Evolutionary conservation across 2,797 vertebrate species (phyloP).

Genomic region (Ambastaia sidthimunki): DNA sequence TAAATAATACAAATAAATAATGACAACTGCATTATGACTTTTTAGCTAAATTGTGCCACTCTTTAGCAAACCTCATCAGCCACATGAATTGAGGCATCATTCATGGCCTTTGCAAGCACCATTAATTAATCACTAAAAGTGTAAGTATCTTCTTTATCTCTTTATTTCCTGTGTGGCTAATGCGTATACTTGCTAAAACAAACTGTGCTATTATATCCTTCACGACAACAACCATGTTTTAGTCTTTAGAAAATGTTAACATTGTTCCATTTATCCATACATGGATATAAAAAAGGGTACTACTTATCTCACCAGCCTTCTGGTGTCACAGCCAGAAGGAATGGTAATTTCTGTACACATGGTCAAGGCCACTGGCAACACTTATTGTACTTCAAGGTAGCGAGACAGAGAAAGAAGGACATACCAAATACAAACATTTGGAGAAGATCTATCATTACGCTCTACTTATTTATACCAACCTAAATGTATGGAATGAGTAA

Average conservation of each 20-base stretch:
- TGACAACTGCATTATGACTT: not conserved
- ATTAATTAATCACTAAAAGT: conserved; percentile 38
- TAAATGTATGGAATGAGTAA: too few relatives aligned
- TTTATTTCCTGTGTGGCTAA: conserved; percentile 39
- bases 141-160: conserved; percentile 21
- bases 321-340: conserved; percentile 8
- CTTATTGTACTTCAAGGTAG: not conserved
- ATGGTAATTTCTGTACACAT: conserved; percentile 11
- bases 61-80: not conserved
- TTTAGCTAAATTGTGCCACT: not conserved
- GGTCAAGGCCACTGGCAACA: not conserved
- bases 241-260: conserved; percentile 7
- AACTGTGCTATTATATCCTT: not conserved
- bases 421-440: not conserved
- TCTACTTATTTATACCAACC: not conserved
- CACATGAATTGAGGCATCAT: not conserved
- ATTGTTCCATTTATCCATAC: conserved; percentile 6
- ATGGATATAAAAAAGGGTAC: conserved; percentile 26
- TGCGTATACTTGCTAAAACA: conserved; percentile 4
- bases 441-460: not conserved
- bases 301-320: conserved; percentile 50
- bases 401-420: not conserved
- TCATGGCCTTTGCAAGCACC: conserved; percentile 1
- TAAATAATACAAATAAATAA: not conserved
- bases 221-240: conserved; percentile 16